Conservation (phyloP, 2,113 vertebrate species). For the Oncorhynchus clarkii region DNA sequence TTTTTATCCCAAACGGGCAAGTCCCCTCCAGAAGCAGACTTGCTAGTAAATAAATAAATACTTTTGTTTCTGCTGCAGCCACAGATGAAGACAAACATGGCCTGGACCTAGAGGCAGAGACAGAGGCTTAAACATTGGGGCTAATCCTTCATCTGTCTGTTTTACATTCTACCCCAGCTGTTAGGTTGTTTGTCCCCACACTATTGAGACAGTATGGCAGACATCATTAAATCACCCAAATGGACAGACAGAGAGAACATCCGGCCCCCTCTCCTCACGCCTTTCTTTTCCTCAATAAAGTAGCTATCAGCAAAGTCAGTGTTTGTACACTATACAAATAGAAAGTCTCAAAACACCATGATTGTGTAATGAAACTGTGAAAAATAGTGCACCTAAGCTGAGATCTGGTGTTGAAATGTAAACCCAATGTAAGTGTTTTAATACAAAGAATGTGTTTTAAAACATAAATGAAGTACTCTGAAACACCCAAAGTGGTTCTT, state of each 20-base stretch:
- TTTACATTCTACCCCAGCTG: constrained; percentile 63
- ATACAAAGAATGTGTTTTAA: no score
- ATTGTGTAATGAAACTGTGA: no score
- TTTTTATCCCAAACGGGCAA: not conserved
- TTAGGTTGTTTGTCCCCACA: constrained; percentile 35
- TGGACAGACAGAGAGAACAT: constrained; percentile 14
- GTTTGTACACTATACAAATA: no score
- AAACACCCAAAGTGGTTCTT: no score
- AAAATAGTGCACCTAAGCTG: no score
- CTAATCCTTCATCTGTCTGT: constrained; percentile 68
- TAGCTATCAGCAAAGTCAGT: no score
- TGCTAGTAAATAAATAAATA: not conserved
- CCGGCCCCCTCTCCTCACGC: no score
- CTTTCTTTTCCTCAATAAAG: no score
- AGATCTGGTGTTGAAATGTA: no score
- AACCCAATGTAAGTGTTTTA: no score
- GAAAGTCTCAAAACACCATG: no score
- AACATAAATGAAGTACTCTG: no score
- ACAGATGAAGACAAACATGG: not conserved
- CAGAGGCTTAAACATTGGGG: constrained; percentile 46
- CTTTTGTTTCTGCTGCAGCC: not conserved
- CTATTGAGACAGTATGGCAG: constrained; percentile 48
- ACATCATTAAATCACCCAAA: constrained; percentile 53
- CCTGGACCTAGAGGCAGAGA: constrained; percentile 6
- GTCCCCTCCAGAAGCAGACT: not conserved